Percentiles rank a stretch among this genome's conserved stretches.
Evolutionary conservation across 2,113 vertebrate genomes (phyloP).

Genomic region (Uria aalge): DNA sequence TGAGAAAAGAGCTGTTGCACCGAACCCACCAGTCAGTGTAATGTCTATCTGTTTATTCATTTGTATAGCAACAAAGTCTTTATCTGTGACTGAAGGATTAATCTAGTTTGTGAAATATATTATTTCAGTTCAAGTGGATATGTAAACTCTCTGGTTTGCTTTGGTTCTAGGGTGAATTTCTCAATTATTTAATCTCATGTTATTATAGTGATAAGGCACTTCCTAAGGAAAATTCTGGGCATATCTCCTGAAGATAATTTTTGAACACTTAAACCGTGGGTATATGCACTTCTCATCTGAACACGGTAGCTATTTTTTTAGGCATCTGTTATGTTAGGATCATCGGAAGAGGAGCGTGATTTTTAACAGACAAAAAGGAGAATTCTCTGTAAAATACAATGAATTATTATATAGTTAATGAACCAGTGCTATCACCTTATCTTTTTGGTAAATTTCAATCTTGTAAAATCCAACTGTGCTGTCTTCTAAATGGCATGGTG

Average conservation of each 20-base stretch:
- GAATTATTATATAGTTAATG: neutral
- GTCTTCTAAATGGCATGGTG: neutral
- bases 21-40: neutral
- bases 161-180: neutral
- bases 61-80: neutral
- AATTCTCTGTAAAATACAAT: neutral
- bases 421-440: neutral
- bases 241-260: neutral
- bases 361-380: neutral
- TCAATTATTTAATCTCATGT: slow-evolving; percentile 15
- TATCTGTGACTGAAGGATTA: neutral
- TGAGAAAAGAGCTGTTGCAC: neutral
- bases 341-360: neutral
- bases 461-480: neutral
- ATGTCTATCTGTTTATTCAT: neutral
- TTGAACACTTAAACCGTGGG: neutral
- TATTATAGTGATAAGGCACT: slow-evolving; percentile 4
- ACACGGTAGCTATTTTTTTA: neutral
- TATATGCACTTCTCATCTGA: neutral
- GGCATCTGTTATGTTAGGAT: neutral
- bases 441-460: neutral
- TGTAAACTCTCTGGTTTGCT: neutral
- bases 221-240: slow-evolving; percentile 5
- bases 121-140: neutral
- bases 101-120: neutral